Conservation (phyloP, 2,797 vertebrate species). For the Phrynocephalus forsythii region DNA sequence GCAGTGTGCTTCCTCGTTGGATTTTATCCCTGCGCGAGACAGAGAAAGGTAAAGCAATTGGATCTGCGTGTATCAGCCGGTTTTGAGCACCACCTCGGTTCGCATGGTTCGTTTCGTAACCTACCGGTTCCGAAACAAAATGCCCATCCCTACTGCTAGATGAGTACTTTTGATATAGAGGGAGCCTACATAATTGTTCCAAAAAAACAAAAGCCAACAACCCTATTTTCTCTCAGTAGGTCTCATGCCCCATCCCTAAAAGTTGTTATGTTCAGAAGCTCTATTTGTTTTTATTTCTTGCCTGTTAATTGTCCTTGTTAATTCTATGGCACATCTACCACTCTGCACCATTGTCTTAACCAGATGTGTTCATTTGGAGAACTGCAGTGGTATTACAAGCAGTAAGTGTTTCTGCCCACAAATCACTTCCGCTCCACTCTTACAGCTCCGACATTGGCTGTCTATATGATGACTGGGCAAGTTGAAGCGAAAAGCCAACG, state of each 20-base stretch:
- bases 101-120: no score
- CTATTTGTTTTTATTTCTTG: background rate
- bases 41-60: no score
- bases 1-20: no score
- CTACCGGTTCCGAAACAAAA: no score
- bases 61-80: no score
- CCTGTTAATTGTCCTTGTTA: background rate
- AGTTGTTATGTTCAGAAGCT: background rate
- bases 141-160: no score
- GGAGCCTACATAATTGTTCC: no score
- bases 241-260: background rate
- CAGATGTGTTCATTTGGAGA: background rate
- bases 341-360: background rate
- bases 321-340: background rate
- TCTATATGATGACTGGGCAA: conserved; percentile 84
- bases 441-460: conserved; percentile 93
- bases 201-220: no score
- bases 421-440: conserved; percentile 2
- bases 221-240: background rate
- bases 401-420: background rate
- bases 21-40: no score
- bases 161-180: no score
- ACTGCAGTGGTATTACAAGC: background rate
- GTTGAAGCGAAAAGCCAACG: conserved; percentile 42
- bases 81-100: no score